phyloP scores from a whole-genome alignment of 2,113 vertebrate species.

The Noctilio leporinus region DNA sequence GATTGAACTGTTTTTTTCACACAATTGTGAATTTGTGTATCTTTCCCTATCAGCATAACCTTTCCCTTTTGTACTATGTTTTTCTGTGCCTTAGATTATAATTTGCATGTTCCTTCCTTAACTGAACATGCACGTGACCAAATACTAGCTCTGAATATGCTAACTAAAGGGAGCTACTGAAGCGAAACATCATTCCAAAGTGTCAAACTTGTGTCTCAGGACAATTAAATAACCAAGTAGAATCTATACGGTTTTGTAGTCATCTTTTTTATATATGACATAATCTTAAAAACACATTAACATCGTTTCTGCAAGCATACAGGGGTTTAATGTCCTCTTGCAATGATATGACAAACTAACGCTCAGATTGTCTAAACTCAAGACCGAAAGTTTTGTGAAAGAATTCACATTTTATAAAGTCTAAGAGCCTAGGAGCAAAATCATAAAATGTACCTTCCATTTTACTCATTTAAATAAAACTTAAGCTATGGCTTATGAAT shows the following conservation, averaged over 20 bases:
- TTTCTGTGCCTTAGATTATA: background rate
- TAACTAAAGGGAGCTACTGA: background rate
- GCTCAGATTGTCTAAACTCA: background rate
- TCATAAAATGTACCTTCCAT: background rate
- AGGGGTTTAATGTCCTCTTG: background rate
- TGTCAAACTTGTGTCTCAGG: background rate
- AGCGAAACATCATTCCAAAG: background rate
- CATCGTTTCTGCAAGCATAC: background rate
- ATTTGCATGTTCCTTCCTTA: background rate
- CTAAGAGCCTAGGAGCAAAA: background rate
- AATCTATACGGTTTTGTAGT: background rate
- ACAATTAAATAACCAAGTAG: constrained; percentile 16
- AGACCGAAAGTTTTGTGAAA: background rate
- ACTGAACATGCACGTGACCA: background rate
- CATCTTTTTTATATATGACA: background rate
- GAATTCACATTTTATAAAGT: background rate
- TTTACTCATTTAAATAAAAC: constrained; percentile 28
- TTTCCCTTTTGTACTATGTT: background rate
- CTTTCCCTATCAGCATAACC: constrained; percentile 28
- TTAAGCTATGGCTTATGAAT: background rate
- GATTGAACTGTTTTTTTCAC: background rate
- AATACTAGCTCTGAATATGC: background rate
- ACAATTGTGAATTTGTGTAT: constrained; percentile 29
- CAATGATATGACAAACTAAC: background rate
- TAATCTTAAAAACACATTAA: background rate